Evolutionary conservation across 2,113 vertebrate species (phyloP).

Genomic region (Myrmecophaga tridactyla): DNA sequence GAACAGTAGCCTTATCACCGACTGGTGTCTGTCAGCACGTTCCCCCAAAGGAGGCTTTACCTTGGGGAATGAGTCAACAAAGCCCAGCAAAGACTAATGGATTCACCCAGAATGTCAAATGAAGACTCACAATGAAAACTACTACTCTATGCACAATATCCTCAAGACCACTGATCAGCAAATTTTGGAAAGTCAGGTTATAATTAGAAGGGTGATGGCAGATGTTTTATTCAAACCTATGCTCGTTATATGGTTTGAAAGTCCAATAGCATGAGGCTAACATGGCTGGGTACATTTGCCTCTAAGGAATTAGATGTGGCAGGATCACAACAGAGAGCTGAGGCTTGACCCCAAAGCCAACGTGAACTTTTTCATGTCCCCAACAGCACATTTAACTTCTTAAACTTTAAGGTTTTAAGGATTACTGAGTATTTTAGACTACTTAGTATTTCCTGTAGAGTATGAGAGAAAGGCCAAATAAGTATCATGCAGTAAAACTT

Average conservation of each 20-base stretch:
- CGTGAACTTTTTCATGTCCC: not conserved
- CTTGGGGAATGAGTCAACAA: not conserved
- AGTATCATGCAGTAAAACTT: not conserved
- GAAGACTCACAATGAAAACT: not conserved
- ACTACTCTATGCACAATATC: not conserved
- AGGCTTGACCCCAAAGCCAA: not conserved
- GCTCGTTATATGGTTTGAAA: conserved; percentile 11
- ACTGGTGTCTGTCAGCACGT: not conserved
- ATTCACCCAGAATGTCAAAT: not conserved
- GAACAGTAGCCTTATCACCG: not conserved
- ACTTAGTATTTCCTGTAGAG: not conserved
- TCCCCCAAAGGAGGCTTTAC: not conserved
- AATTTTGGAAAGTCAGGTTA: conserved; percentile 43
- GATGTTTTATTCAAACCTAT: conserved; percentile 22
- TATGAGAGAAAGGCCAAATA: not conserved
- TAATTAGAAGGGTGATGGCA: conserved; percentile 30
- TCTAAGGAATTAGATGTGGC: not conserved
- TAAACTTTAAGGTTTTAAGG: not conserved
- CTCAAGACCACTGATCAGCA: not conserved
- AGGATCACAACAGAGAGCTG: not conserved
- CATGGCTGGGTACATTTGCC: not conserved
- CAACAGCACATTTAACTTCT: not conserved
- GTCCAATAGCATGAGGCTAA: conserved; percentile 14
- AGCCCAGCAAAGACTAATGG: not conserved
- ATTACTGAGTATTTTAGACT: not conserved